A percentile compares a stretch with the other conserved stretches of the same genome.
phyloP scores from a whole-genome alignment of 2,797 vertebrate genomes.

The Sebastes baramenuke region DNA sequence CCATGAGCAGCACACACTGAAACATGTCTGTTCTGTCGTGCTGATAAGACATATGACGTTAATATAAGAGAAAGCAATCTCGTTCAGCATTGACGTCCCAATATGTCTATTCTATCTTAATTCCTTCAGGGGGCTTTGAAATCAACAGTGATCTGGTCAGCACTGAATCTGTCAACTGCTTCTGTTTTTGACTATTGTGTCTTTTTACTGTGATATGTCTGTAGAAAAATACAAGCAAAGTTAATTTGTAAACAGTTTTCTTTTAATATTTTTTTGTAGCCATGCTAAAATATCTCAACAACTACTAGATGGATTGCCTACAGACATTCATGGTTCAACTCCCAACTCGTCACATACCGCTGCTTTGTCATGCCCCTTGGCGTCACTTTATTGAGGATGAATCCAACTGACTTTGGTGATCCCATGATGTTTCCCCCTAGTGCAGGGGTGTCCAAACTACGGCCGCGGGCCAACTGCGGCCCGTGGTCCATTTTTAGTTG shows the following conservation, averaged over 20 bases:
- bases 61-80: background rate
- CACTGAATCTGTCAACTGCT: background rate
- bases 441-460: no score
- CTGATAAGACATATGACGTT: background rate
- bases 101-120: background rate
- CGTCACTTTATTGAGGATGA: no score
- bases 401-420: background rate
- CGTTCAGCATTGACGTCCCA: background rate
- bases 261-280: background rate
- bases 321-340: background rate
- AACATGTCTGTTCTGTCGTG: background rate
- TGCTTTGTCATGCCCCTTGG: no score
- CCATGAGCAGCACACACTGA: constrained; percentile 29
- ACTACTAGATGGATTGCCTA: background rate
- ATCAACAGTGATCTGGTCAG: background rate
- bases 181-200: background rate
- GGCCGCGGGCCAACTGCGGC: no score
- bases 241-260: no score
- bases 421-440: no score
- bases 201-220: background rate
- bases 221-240: background rate
- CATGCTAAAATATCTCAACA: background rate
- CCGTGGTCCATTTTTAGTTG: no score
- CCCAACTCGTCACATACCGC: no score
- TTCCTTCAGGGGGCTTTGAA: background rate